Evolutionary conservation across 2,797 vertebrate species (phyloP).

Genomic region (Paramormyrops hopkinsi): DNA sequence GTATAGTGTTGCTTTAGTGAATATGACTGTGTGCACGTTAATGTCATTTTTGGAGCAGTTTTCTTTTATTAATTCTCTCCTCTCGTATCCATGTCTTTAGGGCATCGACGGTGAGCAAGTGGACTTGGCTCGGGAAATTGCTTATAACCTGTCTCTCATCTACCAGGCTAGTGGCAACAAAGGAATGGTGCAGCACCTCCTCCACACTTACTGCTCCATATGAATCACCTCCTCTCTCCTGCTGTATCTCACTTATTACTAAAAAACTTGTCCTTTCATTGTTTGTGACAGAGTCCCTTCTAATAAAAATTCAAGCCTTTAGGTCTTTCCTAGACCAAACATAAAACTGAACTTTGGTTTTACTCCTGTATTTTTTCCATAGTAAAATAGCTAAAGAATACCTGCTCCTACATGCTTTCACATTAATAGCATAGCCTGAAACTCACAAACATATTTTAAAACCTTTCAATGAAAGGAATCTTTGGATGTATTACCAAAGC

Average conservation of each 20-base stretch:
- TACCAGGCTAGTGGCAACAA: constrained; percentile 75
- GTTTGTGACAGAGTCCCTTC: not conserved
- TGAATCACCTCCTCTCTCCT: constrained; percentile 34
- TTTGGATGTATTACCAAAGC: not conserved
- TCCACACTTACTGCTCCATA: constrained; percentile 63
- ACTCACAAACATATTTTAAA: not conserved
- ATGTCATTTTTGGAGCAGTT: not conserved
- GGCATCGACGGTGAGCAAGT: constrained; percentile 77
- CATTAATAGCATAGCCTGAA: not conserved
- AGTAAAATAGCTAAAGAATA: not conserved
- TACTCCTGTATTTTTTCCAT: not conserved
- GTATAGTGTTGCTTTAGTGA: not conserved
- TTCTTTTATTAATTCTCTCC: not conserved
- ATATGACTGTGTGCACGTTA: not conserved
- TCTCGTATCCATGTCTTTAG: constrained; percentile 41
- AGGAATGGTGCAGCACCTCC: constrained; percentile 65
- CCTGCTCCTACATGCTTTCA: not conserved
- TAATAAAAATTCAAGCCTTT: not conserved
- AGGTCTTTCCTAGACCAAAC: not conserved
- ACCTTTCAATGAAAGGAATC: not conserved
- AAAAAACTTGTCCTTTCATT: not conserved
- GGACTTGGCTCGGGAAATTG: constrained; percentile 73
- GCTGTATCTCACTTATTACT: not conserved
- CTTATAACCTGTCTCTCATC: constrained; percentile 76
- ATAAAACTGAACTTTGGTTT: not conserved